phyloP scores from a whole-genome alignment of 2,888 invertebrate species.

The Pandemis heparana region DNA sequence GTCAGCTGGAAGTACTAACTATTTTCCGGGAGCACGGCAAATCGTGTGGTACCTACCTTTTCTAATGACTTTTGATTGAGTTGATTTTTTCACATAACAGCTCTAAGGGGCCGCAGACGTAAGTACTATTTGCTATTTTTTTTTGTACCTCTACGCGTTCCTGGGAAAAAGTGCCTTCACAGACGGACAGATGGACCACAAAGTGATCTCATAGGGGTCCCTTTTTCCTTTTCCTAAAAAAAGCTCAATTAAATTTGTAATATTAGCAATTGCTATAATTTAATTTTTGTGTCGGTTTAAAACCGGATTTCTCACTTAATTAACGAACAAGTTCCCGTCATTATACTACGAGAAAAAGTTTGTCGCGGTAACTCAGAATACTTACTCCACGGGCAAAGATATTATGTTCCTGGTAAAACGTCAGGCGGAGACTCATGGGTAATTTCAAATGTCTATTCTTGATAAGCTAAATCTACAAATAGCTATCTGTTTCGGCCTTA shows the following conservation, averaged over 20 bases:
- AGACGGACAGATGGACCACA: too few relatives aligned
- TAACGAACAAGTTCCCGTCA: not conserved
- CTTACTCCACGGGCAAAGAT: slow-evolving; percentile 26
- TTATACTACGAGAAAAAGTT: slow-evolving; percentile 3
- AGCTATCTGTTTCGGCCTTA: slow-evolving; percentile 32
- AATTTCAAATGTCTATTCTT: slow-evolving; percentile 42
- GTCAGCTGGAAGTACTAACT: too few relatives aligned
- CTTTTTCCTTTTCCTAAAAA: too few relatives aligned
- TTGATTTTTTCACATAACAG: too few relatives aligned
- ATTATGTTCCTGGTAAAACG: slow-evolving; percentile 34
- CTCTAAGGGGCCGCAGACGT: too few relatives aligned
- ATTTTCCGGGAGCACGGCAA: too few relatives aligned
- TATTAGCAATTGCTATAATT: not conserved
- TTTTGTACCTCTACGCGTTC: too few relatives aligned
- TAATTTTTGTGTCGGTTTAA: not conserved
- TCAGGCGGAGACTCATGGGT: slow-evolving; percentile 33
- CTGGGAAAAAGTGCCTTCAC: too few relatives aligned
- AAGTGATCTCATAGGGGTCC: too few relatives aligned
- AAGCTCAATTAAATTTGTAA: not conserved
- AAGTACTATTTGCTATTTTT: too few relatives aligned
- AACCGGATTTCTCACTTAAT: not conserved
- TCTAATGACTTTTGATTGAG: too few relatives aligned
- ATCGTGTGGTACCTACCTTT: too few relatives aligned
- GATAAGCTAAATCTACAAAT: slow-evolving; percentile 41
- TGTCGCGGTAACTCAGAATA: slow-evolving; percentile 15